Conservation (phyloP, 2,797 vertebrate genomes). For the Zalophus californianus region DNA sequence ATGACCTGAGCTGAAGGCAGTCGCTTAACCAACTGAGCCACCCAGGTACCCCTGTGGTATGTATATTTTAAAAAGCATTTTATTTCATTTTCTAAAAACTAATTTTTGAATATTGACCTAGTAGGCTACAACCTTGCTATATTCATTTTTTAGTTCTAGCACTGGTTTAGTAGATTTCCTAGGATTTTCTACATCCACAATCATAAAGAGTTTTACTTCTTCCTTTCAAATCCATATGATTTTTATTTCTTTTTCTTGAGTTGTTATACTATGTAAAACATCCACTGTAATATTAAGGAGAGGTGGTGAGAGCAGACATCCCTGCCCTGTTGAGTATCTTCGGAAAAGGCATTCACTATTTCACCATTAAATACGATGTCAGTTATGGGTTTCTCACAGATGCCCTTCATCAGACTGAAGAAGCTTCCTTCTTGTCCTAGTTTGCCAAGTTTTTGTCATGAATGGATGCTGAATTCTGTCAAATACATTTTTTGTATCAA, state of each 20-base stretch:
- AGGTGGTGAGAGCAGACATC: not conserved
- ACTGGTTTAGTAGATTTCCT: not conserved
- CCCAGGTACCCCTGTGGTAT: no score
- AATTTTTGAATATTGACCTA: not conserved
- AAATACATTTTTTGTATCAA: not conserved
- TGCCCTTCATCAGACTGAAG: not conserved
- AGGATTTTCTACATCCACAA: not conserved
- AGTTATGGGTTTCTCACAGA: not conserved
- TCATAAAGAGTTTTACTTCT: not conserved
- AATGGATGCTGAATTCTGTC: not conserved
- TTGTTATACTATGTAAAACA: not conserved
- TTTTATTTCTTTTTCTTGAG: not conserved
- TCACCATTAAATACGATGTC: not conserved
- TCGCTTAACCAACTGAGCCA: no score
- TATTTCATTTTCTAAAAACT: constrained; percentile 18
- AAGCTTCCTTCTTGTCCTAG: not conserved
- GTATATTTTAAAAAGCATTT: not conserved
- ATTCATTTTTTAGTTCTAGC: not conserved
- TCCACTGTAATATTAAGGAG: not conserved
- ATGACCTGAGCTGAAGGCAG: no score
- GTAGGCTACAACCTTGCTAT: not conserved
- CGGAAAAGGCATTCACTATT: not conserved
- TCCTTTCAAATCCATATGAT: not conserved
- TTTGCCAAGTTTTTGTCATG: not conserved
- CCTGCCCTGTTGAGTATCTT: not conserved